phyloP scores from a whole-genome alignment of 2,113 vertebrate species.

The Cottus gobio region DNA sequence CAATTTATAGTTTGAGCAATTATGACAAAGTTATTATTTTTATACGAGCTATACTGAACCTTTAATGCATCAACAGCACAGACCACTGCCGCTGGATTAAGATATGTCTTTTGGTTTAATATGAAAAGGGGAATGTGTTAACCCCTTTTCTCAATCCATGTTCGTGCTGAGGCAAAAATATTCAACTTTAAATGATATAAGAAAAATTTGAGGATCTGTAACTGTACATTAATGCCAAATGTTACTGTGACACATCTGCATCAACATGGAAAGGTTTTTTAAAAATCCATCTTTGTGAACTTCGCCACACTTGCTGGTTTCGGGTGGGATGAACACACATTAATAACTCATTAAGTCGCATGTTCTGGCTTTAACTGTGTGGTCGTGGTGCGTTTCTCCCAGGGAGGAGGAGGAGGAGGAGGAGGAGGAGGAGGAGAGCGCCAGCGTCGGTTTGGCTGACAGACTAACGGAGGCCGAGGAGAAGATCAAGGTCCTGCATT shows the following conservation, averaged over 20 bases:
- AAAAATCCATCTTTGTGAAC: background rate
- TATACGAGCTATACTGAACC: background rate
- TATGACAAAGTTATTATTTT: background rate
- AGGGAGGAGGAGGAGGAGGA: constrained; percentile 89
- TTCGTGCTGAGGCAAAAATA: background rate
- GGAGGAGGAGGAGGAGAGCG: constrained; percentile 84
- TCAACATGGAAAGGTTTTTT: background rate
- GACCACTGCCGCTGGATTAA: background rate
- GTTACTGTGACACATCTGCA: background rate
- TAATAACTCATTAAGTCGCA: constrained; percentile 14
- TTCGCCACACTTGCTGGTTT: background rate
- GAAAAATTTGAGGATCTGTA: background rate
- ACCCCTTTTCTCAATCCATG: background rate
- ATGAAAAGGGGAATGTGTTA: background rate
- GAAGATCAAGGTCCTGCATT: constrained; percentile 94
- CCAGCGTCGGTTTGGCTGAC: constrained; percentile 86
- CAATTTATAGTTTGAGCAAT: background rate
- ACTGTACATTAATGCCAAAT: background rate
- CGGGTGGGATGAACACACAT: constrained; percentile 18
- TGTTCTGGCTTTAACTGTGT: constrained; percentile 13
- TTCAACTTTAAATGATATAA: background rate
- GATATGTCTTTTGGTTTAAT: background rate
- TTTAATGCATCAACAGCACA: background rate
- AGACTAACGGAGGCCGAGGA: constrained; percentile 94
- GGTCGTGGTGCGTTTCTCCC: constrained; percentile 32